Evolutionary conservation across 1,140 invertebrate species (phyloP).

Genomic region (Leptonema lineaticorne): DNA sequence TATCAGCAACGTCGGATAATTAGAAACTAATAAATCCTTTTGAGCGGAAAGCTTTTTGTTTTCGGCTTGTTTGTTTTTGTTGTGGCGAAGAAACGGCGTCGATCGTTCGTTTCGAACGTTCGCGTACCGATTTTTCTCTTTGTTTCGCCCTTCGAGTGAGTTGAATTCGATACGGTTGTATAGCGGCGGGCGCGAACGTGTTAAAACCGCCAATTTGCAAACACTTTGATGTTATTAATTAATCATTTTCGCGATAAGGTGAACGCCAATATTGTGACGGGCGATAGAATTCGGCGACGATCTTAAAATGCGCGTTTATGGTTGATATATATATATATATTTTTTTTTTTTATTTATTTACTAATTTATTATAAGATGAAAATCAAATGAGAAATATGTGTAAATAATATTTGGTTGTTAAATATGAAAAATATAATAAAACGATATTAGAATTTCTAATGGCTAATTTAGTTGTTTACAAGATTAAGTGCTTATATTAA

Average conservation of each 20-base stretch:
- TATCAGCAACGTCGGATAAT: constrained; percentile 25
- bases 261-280: background rate
- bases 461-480: no score
- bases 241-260: background rate
- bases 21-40: constrained; percentile 33
- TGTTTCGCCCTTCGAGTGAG: background rate
- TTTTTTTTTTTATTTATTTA: no score
- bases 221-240: background rate
- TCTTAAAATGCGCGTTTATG: no score
- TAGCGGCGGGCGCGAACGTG: background rate
- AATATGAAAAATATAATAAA: no score
- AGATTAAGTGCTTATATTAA: no score
- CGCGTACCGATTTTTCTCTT: no score
- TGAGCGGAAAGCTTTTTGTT: background rate
- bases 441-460: no score
- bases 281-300: background rate
- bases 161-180: constrained; percentile 2
- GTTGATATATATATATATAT: no score
- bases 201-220: background rate
- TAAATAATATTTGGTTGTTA: no score
- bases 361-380: no score
- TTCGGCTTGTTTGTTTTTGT: background rate
- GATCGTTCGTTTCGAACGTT: no score
- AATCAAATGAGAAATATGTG: no score
- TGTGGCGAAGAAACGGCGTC: background rate